A percentile compares a stretch with the other conserved stretches of the same genome.
Evolutionary conservation across 2,888 invertebrate genomes (phyloP).

Genomic region (Orthonychiurus folsomi): DNA sequence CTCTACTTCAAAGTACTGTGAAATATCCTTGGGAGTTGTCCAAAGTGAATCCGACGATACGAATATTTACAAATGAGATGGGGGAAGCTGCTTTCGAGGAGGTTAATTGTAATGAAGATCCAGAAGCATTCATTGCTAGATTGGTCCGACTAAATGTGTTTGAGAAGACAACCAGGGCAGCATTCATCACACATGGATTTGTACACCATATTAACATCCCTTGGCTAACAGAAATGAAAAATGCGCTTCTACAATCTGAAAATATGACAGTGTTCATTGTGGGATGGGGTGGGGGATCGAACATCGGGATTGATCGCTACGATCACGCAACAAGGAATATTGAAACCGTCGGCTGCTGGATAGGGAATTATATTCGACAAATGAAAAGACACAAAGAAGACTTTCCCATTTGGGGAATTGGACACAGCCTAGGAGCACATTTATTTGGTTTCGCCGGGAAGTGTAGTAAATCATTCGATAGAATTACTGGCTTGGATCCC

Average conservation of each 20-base stretch:
- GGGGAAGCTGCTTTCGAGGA: background rate
- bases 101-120: background rate
- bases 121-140: background rate
- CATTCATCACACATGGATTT: conserved; percentile 6
- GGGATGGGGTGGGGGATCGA: background rate
- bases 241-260: background rate
- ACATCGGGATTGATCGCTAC: conserved; percentile 2
- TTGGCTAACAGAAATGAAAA: conserved; percentile 6
- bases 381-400: background rate
- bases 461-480: background rate
- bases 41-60: background rate
- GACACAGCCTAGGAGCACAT: conserved; percentile 3
- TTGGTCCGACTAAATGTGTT: background rate
- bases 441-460: background rate
- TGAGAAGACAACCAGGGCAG: background rate
- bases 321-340: conserved; percentile 3
- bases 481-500: conserved; percentile 19
- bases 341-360: background rate
- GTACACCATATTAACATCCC: background rate
- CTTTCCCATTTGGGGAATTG: background rate
- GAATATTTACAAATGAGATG: background rate
- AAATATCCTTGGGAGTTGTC: background rate
- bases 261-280: background rate
- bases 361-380: background rate
- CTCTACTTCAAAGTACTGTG: background rate